Percentiles rank a stretch among this genome's conserved stretches.
Evolutionary conservation across 2,797 vertebrate genomes (phyloP).

Genomic region (Serranus cabrilla): DNA sequence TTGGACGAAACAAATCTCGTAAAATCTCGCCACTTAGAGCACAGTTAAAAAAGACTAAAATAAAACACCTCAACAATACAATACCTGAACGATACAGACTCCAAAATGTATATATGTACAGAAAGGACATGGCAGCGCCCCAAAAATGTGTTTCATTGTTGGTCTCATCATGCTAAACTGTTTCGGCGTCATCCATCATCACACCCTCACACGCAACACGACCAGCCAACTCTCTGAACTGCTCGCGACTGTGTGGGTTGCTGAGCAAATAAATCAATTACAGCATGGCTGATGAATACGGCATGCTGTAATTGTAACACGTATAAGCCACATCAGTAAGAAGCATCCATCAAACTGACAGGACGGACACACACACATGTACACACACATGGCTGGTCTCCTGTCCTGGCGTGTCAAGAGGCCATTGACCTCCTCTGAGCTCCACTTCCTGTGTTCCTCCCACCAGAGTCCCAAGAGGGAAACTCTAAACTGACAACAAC

Average conservation of each 20-base stretch:
- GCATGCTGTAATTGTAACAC: conserved; percentile 62
- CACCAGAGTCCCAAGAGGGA: conserved; percentile 52
- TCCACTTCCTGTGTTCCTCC: conserved; percentile 73
- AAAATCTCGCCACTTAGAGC: conserved; percentile 7
- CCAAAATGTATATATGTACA: conserved; percentile 9
- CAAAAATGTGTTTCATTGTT: conserved; percentile 46
- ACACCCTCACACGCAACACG: conserved; percentile 15
- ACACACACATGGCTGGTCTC: conserved; percentile 49
- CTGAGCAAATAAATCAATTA: conserved; percentile 64
- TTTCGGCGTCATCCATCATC: conserved; percentile 60
- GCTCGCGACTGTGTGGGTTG: conserved; percentile 22
- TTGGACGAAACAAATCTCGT: conserved; percentile 8
- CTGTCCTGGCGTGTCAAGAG: conserved; percentile 72
- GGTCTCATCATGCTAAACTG: conserved; percentile 58
- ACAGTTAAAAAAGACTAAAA: neutral
- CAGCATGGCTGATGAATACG: conserved; percentile 65
- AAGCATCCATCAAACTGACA: conserved; percentile 63
- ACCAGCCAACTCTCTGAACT: conserved; percentile 49
- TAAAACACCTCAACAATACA: neutral
- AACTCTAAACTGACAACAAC: conserved; percentile 60
- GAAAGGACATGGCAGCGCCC: conserved; percentile 23
- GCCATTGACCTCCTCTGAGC: conserved; percentile 76
- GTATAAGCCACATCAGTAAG: conserved; percentile 47
- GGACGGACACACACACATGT: conserved; percentile 29
- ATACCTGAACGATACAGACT: conserved; percentile 6